These are phyloP conservation scores for Thamnophis elegans DNA, from an alignment of 2,797 vertebrate species.

Conservation along the genomic window DNA sequence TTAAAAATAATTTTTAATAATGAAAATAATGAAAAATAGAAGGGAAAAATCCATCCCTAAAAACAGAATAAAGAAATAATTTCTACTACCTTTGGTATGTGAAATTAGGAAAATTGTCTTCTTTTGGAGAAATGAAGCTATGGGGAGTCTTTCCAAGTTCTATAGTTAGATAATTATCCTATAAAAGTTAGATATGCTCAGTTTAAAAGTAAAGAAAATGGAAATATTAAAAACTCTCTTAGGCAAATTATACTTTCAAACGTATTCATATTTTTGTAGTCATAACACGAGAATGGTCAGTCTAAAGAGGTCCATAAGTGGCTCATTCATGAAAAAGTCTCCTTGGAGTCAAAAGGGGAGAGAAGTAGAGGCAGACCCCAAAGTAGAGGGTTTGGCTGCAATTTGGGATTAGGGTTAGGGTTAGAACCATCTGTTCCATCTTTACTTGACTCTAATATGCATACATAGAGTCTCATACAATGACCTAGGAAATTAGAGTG, in stretches of 20 bases:
- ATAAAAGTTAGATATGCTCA: not conserved
- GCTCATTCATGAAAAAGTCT: not conserved
- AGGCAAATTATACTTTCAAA: not conserved
- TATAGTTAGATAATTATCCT: not conserved
- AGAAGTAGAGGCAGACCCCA: not conserved
- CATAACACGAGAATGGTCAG: not conserved
- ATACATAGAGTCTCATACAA: not conserved
- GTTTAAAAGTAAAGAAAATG: not conserved
- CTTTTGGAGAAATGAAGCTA: not conserved
- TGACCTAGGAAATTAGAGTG: not conserved
- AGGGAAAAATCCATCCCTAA: not conserved
- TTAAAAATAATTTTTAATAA: too few relatives aligned
- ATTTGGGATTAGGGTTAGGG: too few relatives aligned
- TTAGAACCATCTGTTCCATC: not conserved
- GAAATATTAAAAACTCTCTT: not conserved
- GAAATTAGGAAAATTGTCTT: not conserved
- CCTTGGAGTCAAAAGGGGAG: not conserved
- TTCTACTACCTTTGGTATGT: not conserved
- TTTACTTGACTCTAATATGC: too few relatives aligned
- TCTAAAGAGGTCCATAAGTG: too few relatives aligned
- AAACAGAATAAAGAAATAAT: not conserved
- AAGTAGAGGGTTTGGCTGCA: not conserved
- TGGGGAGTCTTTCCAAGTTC: not conserved
- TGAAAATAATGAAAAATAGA: not conserved
- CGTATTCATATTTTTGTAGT: not conserved